A percentile compares a stretch with the other conserved stretches of the same genome.
Conservation (phyloP, 2,113 vertebrate species). For the Rousettus leschenaultii region DNA sequence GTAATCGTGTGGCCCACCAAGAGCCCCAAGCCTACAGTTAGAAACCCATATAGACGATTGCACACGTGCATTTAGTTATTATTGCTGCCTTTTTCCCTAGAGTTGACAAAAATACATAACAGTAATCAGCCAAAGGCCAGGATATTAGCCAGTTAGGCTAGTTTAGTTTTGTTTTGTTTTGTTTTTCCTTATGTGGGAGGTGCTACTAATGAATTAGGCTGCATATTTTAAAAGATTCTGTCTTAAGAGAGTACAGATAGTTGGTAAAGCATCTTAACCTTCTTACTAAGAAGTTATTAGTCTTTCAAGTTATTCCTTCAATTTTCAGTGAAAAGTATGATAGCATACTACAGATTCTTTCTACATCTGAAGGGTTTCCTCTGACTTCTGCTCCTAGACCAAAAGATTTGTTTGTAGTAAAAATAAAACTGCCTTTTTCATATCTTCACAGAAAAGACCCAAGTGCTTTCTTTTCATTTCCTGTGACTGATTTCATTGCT, state of each 20-base stretch:
- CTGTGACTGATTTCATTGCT: constrained; percentile 98
- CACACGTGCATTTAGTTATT: background rate
- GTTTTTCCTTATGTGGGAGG: background rate
- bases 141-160: background rate
- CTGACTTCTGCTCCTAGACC: constrained; percentile 64
- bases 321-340: background rate
- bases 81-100: background rate
- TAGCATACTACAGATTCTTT: background rate
- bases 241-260: background rate
- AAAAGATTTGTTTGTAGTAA: constrained; percentile 63
- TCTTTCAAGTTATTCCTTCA: background rate
- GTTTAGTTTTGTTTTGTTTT: background rate
- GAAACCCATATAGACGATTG: background rate
- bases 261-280: background rate
- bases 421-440: constrained; percentile 68
- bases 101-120: background rate
- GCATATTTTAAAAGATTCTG: background rate
- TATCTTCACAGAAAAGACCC: constrained; percentile 93
- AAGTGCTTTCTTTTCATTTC: constrained; percentile 97
- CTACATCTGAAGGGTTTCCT: constrained; percentile 36
- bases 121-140: background rate
- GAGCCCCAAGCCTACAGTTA: background rate
- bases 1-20: background rate
- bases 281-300: constrained; percentile 11
- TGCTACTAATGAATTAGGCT: background rate